Evolutionary conservation across 1,140 invertebrate genomes (phyloP), one percentile per base, ranked within the genome.

Genomic region (Papilio glaucus): DNA sequence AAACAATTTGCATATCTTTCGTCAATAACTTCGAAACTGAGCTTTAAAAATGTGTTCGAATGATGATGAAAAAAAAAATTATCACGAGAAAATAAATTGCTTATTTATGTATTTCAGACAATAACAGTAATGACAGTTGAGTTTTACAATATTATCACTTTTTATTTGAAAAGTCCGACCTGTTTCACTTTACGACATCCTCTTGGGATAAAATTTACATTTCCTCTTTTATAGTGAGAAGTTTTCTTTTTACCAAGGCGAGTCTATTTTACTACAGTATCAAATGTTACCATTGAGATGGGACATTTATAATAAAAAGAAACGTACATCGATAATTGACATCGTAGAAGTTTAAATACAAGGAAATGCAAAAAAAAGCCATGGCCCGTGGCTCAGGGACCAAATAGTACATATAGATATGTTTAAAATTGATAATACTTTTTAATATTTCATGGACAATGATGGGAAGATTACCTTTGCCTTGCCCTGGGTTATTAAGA

Each of bases 101-200:
- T 49, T 21, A 49, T 21, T 49, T 49, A 21, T 2, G 15, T 0
- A 57, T 5, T 10, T 24, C 24, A 4, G 4, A 26, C 8, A 53
- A 4, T 21, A 53, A 2, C 21, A 53, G 9, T 49, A 21, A 53
- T 53, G 10, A 24, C 45, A 53, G n/a, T n/a, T n/a, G n/a, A 24
- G 1, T 9, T 53, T 24, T 10, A 12, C 2, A 53, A 21, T 49
- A 49, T 49, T 18, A 10, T 41, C 39, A 12, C 18, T 7, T 49
- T 49, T 49, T 49, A 49, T 57, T 57, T 57, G 49, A 24, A 57
- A 57, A 57, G 18, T 57, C 24, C 18, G 49, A 57, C 49, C 9
- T 57, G 21, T 57, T 57, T 57, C 49, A 57, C 18, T 57, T 57
- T 57, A 57, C 45, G 45, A 24, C 24, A 57, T 57, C 18, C 49